A percentile compares a stretch with the other conserved stretches of the same genome.
phyloP scores from a whole-genome alignment of 2,888 invertebrate genomes.

The Hypselothyrea guttata region DNA sequence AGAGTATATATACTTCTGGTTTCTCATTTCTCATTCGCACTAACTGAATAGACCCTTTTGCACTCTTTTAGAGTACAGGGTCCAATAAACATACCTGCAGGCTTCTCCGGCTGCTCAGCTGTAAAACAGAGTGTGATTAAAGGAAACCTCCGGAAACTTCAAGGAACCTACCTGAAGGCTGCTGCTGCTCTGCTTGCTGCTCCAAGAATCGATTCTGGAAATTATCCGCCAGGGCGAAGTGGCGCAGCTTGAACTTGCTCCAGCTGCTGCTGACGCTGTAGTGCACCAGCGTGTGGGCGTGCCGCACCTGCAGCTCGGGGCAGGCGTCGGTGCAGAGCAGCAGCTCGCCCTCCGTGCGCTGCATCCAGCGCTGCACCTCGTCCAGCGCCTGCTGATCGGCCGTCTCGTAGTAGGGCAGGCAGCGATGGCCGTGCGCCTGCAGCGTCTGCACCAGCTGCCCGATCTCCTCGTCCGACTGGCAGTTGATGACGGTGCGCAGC shows the following conservation, averaged over 20 bases:
- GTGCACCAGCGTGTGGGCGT: constrained; percentile 55
- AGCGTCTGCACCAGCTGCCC: constrained; percentile 17
- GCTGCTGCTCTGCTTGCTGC: background rate
- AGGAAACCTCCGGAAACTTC: too few relatives aligned
- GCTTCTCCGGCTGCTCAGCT: too few relatives aligned
- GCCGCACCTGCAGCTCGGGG: constrained; percentile 53
- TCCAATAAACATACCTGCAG: too few relatives aligned
- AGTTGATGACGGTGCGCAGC: constrained; percentile 50
- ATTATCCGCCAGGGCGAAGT: constrained; percentile 37
- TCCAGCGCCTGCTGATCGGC: constrained; percentile 13
- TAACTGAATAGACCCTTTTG: too few relatives aligned
- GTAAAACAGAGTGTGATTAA: too few relatives aligned
- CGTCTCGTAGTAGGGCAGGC: constrained; percentile 52
- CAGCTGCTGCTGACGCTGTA: constrained; percentile 49
- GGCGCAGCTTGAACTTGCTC: constrained; percentile 55
- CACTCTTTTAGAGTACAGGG: too few relatives aligned
- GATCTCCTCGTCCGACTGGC: constrained; percentile 46
- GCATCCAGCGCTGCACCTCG: constrained; percentile 42
- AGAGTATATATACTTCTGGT: too few relatives aligned
- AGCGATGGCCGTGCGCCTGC: constrained; percentile 2
- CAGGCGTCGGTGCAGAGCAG: constrained; percentile 57
- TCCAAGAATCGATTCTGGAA: constrained; percentile 30
- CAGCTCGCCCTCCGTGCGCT: constrained; percentile 32
- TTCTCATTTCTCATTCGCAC: too few relatives aligned
- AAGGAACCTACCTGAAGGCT: constrained; percentile 6